Percentiles rank a stretch among this genome's conserved stretches.
These are phyloP conservation scores for Crossocerus cetratus DNA, from an alignment of 2,888 invertebrate species.

Conservation along the genomic window DNA sequence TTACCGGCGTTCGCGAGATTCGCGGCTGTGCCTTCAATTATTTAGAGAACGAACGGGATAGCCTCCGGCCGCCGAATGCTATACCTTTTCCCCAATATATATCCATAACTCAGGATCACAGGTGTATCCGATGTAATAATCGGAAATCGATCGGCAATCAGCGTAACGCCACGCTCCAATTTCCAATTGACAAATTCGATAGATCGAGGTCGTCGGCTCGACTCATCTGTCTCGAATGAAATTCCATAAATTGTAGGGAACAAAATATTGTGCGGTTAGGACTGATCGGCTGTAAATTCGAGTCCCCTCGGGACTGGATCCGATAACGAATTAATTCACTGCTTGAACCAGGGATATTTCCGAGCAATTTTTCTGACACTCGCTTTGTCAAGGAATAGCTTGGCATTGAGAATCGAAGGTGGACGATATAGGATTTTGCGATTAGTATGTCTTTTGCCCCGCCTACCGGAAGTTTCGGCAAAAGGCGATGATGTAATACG, in stretches of 20 bases:
- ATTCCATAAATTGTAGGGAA: background rate
- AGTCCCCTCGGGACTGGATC: no score
- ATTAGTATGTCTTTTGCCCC: slow-evolving; percentile 31
- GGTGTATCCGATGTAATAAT: background rate
- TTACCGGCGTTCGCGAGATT: slow-evolving; percentile 53
- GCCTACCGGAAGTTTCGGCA: slow-evolving; percentile 34
- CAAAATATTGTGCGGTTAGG: no score
- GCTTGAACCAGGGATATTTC: no score
- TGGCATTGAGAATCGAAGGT: background rate
- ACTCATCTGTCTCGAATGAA: background rate
- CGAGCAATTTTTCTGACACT: no score
- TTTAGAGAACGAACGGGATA: slow-evolving; percentile 28
- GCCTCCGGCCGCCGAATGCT: slow-evolving; percentile 7
- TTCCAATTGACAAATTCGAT: no score
- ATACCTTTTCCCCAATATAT: slow-evolving; percentile 24
- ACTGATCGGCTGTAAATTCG: no score
- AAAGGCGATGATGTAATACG: slow-evolving; percentile 35
- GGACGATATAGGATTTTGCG: slow-evolving; percentile 7
- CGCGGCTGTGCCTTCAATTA: slow-evolving; percentile 48
- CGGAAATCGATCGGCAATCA: slow-evolving; percentile 1
- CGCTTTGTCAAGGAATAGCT: background rate
- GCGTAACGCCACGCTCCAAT: no score
- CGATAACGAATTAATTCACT: no score
- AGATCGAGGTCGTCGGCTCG: no score
- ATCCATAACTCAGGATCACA: background rate